Evolutionary conservation across 2,797 vertebrate genomes (phyloP), one percentile per base, ranked within the genome.

Genomic region (Cheirogaleus major): DNA sequence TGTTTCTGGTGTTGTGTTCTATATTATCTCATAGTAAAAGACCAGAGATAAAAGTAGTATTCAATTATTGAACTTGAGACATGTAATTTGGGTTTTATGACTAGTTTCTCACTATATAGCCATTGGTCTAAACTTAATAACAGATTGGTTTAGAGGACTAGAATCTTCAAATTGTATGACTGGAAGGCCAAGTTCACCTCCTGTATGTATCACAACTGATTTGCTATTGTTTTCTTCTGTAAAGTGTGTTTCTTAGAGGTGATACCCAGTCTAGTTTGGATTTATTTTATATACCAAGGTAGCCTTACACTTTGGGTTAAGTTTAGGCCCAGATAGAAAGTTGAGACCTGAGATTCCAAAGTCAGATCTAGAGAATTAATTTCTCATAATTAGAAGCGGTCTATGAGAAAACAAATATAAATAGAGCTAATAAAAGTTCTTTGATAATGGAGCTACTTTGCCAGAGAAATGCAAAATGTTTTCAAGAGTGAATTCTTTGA

Each of bases 51-150:
- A 95, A 93, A 75, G 67, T 80, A 81, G 50, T 82, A 41, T 78
- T 93, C 14, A 72, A 0, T 81, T 95, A 76, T 81, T 85, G 84
- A 94, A 89, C 43, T 94, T 89, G 76, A 90, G 70, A 91, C 86
- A 35, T 94, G 43, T 81, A 88, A 84, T 97, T 89, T 96, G 78
- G 65, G 52, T 84, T 93, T 97, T 93, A 84, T 90, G 75, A 86
- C 38, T 80, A 81, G 65, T 25, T 80, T 5, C 43, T 96, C 73
- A 78, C 82, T 91, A 72, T 80, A 69, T 92, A 84, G 83, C 11
- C 22, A 65, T 79, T 94, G 57, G 75, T 87, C 70, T 94, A 57
- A 95, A 81, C 14, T 41, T 93, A 95, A 45, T 63, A 93, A 89
- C 22, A 78, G 69, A 81, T 90, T 73, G 63, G 38, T 52, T 65